phyloP scores from a whole-genome alignment of 1,140 invertebrate species.

The Latrodectus geometricus region DNA sequence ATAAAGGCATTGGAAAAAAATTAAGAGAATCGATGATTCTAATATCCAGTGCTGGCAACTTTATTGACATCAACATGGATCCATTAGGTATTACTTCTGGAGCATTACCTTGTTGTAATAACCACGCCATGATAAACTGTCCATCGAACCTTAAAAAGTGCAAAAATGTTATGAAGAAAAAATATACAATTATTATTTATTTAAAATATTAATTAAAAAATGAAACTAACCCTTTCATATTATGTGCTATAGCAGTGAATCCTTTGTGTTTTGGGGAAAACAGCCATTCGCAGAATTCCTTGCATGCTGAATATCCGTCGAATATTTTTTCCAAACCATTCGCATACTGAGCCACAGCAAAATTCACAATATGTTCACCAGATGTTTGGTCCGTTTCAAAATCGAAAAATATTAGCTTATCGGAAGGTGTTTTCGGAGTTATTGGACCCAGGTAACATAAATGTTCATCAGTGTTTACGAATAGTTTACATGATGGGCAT shows the following conservation, averaged over 20 bases:
- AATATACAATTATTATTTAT: not conserved
- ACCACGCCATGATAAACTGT: not conserved
- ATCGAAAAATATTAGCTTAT: slow-evolving; percentile 9
- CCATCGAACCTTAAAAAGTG: not conserved
- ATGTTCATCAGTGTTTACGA: not conserved
- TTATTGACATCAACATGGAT: not conserved
- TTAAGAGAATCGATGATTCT: not conserved
- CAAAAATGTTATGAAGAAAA: not conserved
- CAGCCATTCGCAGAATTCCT: not conserved
- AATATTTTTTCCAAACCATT: not conserved
- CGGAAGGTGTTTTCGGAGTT: not conserved
- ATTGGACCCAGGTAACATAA: not conserved
- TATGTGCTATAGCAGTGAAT: slow-evolving; percentile 26
- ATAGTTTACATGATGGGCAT: not conserved
- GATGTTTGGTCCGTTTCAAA: slow-evolving; percentile 8
- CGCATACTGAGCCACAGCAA: not conserved
- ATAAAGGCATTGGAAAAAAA: not conserved
- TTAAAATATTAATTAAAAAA: not conserved
- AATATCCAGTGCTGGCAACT: not conserved
- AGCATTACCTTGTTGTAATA: not conserved
- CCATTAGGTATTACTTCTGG: not conserved
- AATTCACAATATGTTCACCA: slow-evolving; percentile 9
- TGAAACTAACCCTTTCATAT: slow-evolving; percentile 1
- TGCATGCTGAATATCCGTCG: not conserved
- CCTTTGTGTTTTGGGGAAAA: slow-evolving; percentile 1